Conservation (phyloP, 2,113 vertebrate genomes). For the Melospiza georgiana region DNA sequence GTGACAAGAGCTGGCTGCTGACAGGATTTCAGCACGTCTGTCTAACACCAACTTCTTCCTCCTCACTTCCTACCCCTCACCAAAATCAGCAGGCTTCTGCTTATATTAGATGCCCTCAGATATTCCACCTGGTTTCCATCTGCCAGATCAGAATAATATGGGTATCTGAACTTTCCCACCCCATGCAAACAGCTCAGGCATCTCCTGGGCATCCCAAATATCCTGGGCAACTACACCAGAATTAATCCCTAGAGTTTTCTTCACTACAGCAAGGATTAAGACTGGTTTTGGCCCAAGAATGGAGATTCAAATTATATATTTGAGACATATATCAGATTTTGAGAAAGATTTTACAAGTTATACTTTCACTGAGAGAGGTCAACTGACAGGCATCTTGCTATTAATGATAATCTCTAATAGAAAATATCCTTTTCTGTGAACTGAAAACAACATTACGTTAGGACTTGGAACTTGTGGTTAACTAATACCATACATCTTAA, state of each 20-base stretch:
- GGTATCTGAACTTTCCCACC: neutral
- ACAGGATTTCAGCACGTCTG: constrained; percentile 13
- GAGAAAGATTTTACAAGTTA: neutral
- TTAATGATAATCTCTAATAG: neutral
- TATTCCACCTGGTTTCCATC: neutral
- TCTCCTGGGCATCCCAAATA: neutral
- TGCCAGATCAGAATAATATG: neutral
- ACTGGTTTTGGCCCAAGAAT: neutral
- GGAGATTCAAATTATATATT: neutral
- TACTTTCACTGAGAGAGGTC: constrained; percentile 20
- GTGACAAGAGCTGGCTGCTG: neutral
- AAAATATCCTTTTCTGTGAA: neutral
- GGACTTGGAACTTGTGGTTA: neutral
- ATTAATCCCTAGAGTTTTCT: neutral
- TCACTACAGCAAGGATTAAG: neutral
- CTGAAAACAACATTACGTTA: neutral
- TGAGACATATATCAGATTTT: neutral
- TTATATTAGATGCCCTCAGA: neutral
- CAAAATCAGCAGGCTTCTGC: neutral
- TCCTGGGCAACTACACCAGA: neutral
- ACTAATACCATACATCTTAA: neutral
- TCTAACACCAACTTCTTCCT: constrained; percentile 21
- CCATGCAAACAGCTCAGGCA: neutral
- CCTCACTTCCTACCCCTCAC: neutral
- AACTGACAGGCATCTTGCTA: neutral